Conservation (phyloP, 2,113 vertebrate species). For the Miniopterus natalensis region DNA sequence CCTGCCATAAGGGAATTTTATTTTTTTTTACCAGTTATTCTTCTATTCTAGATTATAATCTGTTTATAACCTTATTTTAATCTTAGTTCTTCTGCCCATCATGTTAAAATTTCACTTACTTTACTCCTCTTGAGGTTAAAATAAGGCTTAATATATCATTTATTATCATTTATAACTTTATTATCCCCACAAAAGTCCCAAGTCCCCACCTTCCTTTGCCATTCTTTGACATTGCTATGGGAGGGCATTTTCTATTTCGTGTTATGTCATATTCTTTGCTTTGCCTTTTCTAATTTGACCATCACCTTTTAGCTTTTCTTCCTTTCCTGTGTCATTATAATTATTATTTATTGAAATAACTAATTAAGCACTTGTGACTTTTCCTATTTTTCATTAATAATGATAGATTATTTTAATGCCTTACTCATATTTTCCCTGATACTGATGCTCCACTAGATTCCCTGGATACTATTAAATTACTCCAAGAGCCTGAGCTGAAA, state of each 20-base stretch:
- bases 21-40: slow-evolving; percentile 41
- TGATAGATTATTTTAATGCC: neutral
- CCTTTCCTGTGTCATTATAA: neutral
- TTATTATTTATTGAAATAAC: slow-evolving; percentile 36
- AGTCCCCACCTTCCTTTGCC: neutral
- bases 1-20: slow-evolving; percentile 11
- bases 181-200: slow-evolving; percentile 9
- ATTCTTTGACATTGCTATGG: neutral
- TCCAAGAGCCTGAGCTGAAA: neutral
- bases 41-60: slow-evolving; percentile 27
- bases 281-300: neutral
- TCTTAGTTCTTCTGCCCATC: slow-evolving; percentile 21
- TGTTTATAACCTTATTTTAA: slow-evolving; percentile 68
- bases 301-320: neutral
- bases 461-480: neutral
- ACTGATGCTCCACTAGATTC: neutral
- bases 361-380: neutral
- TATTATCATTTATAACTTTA: slow-evolving; percentile 48
- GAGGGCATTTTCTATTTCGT: slow-evolving; percentile 28
- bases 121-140: slow-evolving; percentile 56
- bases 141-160: slow-evolving; percentile 53
- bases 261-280: neutral
- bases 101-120: slow-evolving; percentile 46
- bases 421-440: neutral
- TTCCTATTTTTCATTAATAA: neutral